A percentile compares a stretch with the other conserved stretches of the same genome.
Evolutionary conservation across 2,797 vertebrate species (phyloP).

Genomic region (Telmatherina bonti): DNA sequence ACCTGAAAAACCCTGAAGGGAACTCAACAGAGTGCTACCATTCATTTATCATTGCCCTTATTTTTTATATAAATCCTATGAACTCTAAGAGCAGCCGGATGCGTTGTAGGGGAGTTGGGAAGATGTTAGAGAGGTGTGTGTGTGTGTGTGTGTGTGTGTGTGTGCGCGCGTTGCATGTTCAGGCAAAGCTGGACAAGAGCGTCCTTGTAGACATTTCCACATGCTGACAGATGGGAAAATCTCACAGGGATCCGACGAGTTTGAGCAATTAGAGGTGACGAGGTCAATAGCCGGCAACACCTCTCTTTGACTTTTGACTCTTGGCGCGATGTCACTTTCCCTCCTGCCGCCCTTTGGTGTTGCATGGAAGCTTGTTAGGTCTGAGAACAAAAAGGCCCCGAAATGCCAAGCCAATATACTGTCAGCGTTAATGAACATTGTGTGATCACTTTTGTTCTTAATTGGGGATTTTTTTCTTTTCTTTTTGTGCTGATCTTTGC

Average conservation of each 20-base stretch:
- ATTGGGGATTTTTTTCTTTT: conserved; percentile 54
- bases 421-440: conserved; percentile 69
- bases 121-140: no score
- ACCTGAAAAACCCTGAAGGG: no score
- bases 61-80: no score
- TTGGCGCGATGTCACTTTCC: conserved; percentile 49
- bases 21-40: no score
- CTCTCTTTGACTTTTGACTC: conserved; percentile 66
- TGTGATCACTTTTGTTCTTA: conserved; percentile 63
- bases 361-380: conserved; percentile 67
- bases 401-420: conserved; percentile 71
- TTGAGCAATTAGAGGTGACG: conserved; percentile 53
- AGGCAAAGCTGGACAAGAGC: conserved; percentile 5
- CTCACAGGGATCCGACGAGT: conserved; percentile 26
- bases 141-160: neutral
- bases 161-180: neutral
- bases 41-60: no score
- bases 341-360: conserved; percentile 24
- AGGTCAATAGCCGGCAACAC: conserved; percentile 53
- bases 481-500: conserved; percentile 67
- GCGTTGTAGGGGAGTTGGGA: neutral
- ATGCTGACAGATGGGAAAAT: conserved; percentile 51
- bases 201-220: conserved; percentile 13
- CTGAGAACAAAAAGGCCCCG: conserved; percentile 51
- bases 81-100: neutral